These are phyloP conservation scores for Gavialis gangeticus DNA, from an alignment of 2,113 vertebrate genomes.

Conservation along the genomic window DNA sequence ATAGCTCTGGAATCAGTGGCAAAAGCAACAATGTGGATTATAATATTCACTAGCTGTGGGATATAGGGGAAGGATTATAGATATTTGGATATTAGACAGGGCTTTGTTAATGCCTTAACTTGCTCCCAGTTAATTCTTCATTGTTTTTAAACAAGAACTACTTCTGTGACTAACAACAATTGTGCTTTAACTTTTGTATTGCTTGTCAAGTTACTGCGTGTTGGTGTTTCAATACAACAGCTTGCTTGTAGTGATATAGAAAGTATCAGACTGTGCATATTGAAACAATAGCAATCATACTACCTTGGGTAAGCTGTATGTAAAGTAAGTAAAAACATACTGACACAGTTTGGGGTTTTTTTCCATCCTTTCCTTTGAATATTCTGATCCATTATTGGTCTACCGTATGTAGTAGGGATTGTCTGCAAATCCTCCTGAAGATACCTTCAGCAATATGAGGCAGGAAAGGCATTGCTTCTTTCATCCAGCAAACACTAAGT, in stretches of 20 bases:
- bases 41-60: neutral
- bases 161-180: neutral
- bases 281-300: neutral
- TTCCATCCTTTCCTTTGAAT: neutral
- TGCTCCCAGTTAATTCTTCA: neutral
- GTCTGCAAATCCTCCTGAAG: neutral
- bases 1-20: neutral
- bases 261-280: neutral
- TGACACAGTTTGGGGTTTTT: neutral
- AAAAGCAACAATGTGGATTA: neutral
- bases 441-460: neutral
- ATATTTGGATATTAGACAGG: neutral
- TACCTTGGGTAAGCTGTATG: neutral
- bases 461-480: neutral
- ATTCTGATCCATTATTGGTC: neutral
- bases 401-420: neutral
- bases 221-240: neutral
- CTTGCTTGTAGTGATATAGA: neutral
- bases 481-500: neutral
- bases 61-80: neutral
- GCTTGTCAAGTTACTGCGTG: neutral
- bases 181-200: neutral
- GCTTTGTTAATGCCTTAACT: neutral
- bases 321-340: accelerated
- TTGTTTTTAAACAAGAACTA: neutral